These are phyloP conservation scores for Semnornis frantzii DNA, from an alignment of 2,113 vertebrate species.

Conservation along the genomic window DNA sequence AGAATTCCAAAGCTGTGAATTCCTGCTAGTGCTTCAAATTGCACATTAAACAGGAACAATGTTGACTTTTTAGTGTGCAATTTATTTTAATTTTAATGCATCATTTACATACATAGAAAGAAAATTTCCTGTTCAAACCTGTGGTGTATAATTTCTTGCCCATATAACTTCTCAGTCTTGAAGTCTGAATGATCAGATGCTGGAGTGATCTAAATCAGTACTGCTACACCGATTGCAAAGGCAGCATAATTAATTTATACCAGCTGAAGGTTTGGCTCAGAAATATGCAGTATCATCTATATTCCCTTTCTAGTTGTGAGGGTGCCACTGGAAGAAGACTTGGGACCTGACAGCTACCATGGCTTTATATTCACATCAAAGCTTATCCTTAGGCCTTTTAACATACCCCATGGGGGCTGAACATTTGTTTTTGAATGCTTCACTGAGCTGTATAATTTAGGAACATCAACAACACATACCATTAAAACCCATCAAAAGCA, in stretches of 20 bases:
- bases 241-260: not conserved
- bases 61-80: not conserved
- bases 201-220: not conserved
- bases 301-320: not conserved
- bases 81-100: not conserved
- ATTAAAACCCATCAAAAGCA: not conserved
- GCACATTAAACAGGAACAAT: not conserved
- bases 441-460: not conserved
- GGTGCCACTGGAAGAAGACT: not conserved
- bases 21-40: not conserved
- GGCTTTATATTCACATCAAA: constrained; percentile 51
- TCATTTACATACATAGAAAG: not conserved
- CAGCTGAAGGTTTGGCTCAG: not conserved
- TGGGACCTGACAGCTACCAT: not conserved
- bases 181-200: not conserved
- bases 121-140: not conserved
- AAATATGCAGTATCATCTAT: not conserved
- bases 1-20: not conserved
- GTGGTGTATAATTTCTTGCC: not conserved
- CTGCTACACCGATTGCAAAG: not conserved
- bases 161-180: not conserved
- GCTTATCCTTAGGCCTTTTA: not conserved
- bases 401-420: not conserved
- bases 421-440: not conserved
- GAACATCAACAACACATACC: not conserved